Evolutionary conservation across 2,113 vertebrate species (phyloP), one percentile per base, ranked within the genome.

Genomic region (Leucoraja erinaceus): DNA sequence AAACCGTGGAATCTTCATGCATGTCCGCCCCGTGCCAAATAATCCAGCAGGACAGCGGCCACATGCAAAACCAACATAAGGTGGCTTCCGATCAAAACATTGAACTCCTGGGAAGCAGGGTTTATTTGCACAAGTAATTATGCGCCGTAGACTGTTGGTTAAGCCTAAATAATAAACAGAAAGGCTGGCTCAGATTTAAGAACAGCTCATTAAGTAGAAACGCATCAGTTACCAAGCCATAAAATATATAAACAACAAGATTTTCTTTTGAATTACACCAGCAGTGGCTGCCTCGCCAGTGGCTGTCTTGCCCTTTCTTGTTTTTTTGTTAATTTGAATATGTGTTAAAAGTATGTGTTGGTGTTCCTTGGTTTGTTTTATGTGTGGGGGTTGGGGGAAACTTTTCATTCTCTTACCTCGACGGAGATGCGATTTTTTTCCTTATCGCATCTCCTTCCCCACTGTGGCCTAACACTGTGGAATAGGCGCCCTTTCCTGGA

Each of bases 41-140:
- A 96, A 96, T 1, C 96, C 96, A 0, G 94, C 94, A 0, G 97
- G 97, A 83, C 97, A 97, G 6, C 94, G 95, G 20, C 96, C 95
- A 0, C 97, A 97, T 75, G 97, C 93, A 2, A 96, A 96, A 0
- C 96, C 96, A 0, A 94, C 6, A 0, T 96, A 95, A 0, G 97
- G 97, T 0, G 95, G 94, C 0, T 93, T 95, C 72, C 95, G 93
- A 93, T 97, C 95, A 47, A 97, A 95, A 78, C 97, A 98, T 0
- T 95, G 93, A 11, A 94, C 96, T 9, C 97, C 96, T 0, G 96
- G 97, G 93, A 97, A 98, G 61, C 97, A 97, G 0, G 96, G 96
- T 83, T 96, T 93, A 66, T 93, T 95, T 93, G 95, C 94, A 93
- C 97, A 97, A 1, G 94, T 94, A 0, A 95, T 95, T 0, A 93